A percentile compares a stretch with the other conserved stretches of the same genome.
Conservation (phyloP, 2,797 vertebrate species). For the Lindbergichthys nudifrons region DNA sequence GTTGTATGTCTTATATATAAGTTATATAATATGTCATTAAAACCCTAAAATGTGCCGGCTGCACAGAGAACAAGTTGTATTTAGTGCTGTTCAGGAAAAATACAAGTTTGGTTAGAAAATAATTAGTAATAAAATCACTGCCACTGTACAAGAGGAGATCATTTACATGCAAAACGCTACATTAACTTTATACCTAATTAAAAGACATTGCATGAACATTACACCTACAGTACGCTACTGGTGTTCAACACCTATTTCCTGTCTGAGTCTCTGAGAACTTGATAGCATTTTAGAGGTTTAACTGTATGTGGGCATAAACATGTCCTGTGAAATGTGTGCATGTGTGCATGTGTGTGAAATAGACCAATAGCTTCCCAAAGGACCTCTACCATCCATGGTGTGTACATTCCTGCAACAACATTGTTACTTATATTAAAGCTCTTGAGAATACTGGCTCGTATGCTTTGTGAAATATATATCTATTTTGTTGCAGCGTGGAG, state of each 20-base stretch:
- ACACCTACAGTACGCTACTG: neutral
- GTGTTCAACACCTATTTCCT: conserved; percentile 7
- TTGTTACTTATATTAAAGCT: neutral
- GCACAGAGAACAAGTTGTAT: neutral
- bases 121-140: neutral
- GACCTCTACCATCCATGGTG: neutral
- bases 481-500: conserved; percentile 13
- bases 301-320: neutral
- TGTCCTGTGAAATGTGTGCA: too few species aligned
- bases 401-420: neutral
- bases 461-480: conserved; percentile 15
- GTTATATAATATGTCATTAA: neutral
- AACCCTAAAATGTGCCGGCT: too few species aligned
- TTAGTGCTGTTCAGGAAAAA: neutral
- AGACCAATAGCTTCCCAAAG: neutral
- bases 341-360: neutral
- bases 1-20: neutral
- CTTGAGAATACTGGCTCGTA: neutral
- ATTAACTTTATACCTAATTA: conserved; percentile 37
- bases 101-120: neutral
- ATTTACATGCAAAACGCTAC: conserved; percentile 22
- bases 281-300: neutral
- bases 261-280: neutral
- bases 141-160: neutral
- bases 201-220: conserved; percentile 2